A percentile compares a stretch with the other conserved stretches of the same genome.
Conservation (phyloP, 2,797 vertebrate species). For the Limosa lapponica region DNA sequence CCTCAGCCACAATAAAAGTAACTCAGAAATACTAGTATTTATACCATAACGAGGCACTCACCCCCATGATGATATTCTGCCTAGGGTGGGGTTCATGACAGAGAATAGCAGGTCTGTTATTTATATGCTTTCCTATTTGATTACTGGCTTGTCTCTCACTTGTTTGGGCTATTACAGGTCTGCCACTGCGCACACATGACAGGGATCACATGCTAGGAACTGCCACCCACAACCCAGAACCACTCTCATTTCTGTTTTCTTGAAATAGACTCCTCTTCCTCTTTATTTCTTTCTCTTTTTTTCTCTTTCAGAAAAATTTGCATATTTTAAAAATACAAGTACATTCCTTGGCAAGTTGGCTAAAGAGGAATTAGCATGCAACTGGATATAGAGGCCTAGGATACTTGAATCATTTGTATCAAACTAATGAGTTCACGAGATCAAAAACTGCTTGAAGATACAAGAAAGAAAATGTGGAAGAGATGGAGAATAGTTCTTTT, state of each 20-base stretch:
- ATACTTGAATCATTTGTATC: background rate
- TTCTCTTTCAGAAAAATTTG: background rate
- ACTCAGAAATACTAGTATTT: background rate
- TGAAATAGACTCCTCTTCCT: background rate
- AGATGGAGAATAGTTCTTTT: background rate
- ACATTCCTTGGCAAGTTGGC: background rate
- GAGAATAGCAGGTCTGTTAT: background rate
- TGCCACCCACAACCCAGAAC: background rate
- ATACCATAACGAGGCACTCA: background rate
- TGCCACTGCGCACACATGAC: background rate
- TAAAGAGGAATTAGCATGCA: background rate
- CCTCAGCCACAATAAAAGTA: background rate
- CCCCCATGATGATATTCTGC: background rate
- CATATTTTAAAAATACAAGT: background rate
- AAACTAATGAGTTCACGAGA: background rate
- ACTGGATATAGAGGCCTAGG: background rate
- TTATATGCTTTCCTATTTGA: background rate
- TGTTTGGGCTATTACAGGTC: background rate
- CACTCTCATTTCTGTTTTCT: background rate
- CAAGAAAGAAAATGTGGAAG: background rate
- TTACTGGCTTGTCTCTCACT: background rate
- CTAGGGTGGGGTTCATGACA: background rate
- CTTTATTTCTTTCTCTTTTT: background rate
- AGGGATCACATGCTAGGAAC: background rate
- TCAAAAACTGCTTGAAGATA: background rate